Conservation (phyloP, 2,113 vertebrate species). For the Struthio camelus region DNA sequence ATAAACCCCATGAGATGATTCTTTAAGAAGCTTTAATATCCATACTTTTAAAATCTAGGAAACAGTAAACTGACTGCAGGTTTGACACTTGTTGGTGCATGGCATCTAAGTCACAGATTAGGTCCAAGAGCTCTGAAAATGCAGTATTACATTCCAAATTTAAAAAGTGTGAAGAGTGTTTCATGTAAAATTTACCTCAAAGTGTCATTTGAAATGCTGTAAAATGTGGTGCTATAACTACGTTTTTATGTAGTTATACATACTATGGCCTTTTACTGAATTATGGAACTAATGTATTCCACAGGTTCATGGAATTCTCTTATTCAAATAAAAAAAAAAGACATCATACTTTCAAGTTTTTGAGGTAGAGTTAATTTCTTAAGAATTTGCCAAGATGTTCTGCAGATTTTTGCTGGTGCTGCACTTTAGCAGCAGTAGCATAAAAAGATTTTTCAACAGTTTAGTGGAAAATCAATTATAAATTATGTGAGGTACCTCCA, state of each 20-base stretch:
- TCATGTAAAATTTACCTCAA: not conserved
- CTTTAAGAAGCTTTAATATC: not conserved
- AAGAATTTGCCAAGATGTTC: conserved; percentile 56
- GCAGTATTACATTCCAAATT: not conserved
- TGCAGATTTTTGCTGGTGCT: conserved; percentile 54
- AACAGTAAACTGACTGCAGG: not conserved
- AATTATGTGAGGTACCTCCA: conserved; percentile 53
- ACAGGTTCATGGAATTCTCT: not conserved
- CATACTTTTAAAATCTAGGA: not conserved
- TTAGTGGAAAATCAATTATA: conserved; percentile 71
- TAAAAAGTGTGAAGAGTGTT: not conserved
- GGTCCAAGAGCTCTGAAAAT: not conserved
- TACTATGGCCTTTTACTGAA: not conserved
- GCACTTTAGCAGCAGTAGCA: conserved; percentile 32
- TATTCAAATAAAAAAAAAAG: not conserved
- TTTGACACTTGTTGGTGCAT: not conserved
- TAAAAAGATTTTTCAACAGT: conserved; percentile 41
- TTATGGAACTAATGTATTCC: not conserved
- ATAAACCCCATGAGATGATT: not conserved
- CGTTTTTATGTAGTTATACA: no score
- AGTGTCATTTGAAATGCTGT: not conserved
- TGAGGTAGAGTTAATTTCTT: conserved; percentile 46
- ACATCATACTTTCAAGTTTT: conserved; percentile 27
- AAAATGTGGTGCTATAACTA: not conserved
- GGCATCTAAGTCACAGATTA: not conserved